phyloP scores from a whole-genome alignment of 2,888 invertebrate species.

The Gnatocerus cornutus region DNA sequence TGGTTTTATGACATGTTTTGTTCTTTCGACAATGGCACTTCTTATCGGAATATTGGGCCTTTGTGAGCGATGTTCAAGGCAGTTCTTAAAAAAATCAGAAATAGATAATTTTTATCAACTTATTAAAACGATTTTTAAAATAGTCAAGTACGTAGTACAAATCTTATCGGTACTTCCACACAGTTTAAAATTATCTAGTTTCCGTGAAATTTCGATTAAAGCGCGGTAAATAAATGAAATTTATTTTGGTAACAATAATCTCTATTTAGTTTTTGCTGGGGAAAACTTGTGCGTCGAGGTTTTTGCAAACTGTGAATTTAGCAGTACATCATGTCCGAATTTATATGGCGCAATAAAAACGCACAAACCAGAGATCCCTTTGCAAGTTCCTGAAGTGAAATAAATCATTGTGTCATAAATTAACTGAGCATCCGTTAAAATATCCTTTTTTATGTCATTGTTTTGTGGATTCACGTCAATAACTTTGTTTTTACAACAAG shows the following conservation, averaged over 20 bases:
- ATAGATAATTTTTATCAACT: background rate
- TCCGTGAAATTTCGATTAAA: no score
- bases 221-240: no score
- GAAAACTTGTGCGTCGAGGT: no score
- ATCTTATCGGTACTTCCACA: no score
- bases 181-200: no score
- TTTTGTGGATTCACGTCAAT: slow-evolving; percentile 31
- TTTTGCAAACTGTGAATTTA: slow-evolving; percentile 3
- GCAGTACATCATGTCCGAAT: slow-evolving; percentile 20
- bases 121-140: no score
- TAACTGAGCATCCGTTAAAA: slow-evolving; percentile 35
- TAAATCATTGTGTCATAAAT: slow-evolving; percentile 37
- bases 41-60: background rate
- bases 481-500: slow-evolving; percentile 27
- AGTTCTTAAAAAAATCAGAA: background rate
- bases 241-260: background rate
- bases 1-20: slow-evolving; percentile 1
- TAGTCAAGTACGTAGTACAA: no score
- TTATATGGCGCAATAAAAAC: slow-evolving; percentile 30
- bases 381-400: slow-evolving; percentile 21
- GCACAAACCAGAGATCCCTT: slow-evolving; percentile 40
- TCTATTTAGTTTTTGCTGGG: slow-evolving; percentile 1
- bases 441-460: slow-evolving; percentile 29
- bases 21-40: background rate
- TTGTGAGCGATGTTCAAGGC: background rate